Conservation (phyloP, 64 coral and sea anemone genomes). For the Exaiptasia diaphana region DNA sequence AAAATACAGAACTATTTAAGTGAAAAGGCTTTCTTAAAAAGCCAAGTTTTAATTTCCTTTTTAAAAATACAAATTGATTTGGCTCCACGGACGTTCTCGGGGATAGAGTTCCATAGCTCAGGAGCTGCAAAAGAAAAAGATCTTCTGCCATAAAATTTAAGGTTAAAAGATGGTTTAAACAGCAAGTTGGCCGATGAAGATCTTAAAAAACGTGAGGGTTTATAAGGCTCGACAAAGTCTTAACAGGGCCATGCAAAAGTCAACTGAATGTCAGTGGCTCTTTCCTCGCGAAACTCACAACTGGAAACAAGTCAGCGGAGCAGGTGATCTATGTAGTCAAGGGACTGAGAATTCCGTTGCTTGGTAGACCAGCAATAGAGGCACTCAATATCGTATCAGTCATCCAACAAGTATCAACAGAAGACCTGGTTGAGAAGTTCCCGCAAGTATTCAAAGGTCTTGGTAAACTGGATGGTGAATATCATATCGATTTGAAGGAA, state of each 20-base stretch:
- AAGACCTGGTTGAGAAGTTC: neutral
- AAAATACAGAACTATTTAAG: too few relatives aligned
- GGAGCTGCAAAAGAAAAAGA: too few relatives aligned
- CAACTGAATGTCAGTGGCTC: slow-evolving; percentile 7
- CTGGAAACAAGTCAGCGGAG: neutral
- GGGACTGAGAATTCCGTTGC: slow-evolving; percentile 3
- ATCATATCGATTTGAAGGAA: neutral
- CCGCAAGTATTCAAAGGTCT: slow-evolving; percentile 25
- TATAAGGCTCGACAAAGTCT: too few relatives aligned
- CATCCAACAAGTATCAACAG: neutral
- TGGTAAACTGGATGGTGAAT: neutral
- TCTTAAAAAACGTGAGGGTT: too few relatives aligned
- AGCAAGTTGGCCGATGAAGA: too few relatives aligned
- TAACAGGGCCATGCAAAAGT: slow-evolving; percentile 5
- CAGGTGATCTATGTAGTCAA: slow-evolving; percentile 27
- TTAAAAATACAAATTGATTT: too few relatives aligned
- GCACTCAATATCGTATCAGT: neutral
- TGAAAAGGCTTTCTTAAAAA: too few relatives aligned
- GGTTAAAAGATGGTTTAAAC: too few relatives aligned
- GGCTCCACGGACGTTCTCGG: too few relatives aligned
- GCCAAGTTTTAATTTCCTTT: too few relatives aligned
- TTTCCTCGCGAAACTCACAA: neutral
- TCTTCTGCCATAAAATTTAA: too few relatives aligned
- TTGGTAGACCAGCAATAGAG: neutral
- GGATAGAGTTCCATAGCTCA: too few relatives aligned